Base-by-base conservation (phyloP, 2,888 invertebrate genomes). In the Aspidapion aeneum region DNA sequence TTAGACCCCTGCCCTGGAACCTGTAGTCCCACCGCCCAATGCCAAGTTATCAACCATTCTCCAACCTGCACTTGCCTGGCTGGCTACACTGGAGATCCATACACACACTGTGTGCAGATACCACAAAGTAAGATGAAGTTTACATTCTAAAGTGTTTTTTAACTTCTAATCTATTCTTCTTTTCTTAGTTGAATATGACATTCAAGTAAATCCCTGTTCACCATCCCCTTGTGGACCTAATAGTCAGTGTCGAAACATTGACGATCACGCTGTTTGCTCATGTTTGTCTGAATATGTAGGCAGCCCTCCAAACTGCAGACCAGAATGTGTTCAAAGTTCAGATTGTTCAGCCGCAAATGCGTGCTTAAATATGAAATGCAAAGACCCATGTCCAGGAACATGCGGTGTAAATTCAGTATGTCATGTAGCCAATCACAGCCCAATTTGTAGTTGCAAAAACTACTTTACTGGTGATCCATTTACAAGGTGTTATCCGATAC, bases 221-320 rank as follows among this genome's bases (percentile, higher is more conserved):
- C 86, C 86, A 55, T 86, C 85, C 22, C 89, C 89, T 1, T 89
- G 89, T 77, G 93, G 93, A 35, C 87, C 91, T 2, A 91, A 92
- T 74, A 91, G 92, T 67, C 82, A 87, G 69, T 93, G 93, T 74
- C 86, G 87, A 72, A 88, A 87, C 74, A 77, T 85, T 20, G 89
- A 90, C 72, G 85, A 84, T 21, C 88, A 89, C 80, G 87, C 87
- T 0, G 85, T 89, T 18, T 92, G 91, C 74, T 88, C 88, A 58
- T 91, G 91, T 74, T 78, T 86, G 66, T 83, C 84, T 55, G 84
- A 85, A 68, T 89, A 87, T 71, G 82, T 84, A 60, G 90, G 90
- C 56, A 81, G 81, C 67, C 89, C 88, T 35, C 88, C 89, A 63
- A 85, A 84, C 61, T 91, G 91, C 76, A 84, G 90, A 74, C 90